Evolutionary conservation across 2,797 vertebrate genomes (phyloP).

Genomic region (Clarias platycephalus): DNA sequence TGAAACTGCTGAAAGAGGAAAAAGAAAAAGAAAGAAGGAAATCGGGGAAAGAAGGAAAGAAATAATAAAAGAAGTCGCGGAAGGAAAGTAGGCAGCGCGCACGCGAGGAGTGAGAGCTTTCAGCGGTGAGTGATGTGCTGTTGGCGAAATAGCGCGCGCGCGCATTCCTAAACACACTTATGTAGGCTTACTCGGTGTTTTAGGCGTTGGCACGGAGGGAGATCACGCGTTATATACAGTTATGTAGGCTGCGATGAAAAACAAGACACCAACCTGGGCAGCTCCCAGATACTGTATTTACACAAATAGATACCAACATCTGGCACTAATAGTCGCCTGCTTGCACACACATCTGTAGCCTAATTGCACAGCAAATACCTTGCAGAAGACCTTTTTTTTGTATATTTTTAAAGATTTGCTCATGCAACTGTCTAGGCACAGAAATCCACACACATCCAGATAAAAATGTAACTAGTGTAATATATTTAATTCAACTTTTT

Average conservation of each 20-base stretch:
- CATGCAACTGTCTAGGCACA: not conserved
- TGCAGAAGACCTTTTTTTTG: no score
- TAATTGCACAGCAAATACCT: not conserved
- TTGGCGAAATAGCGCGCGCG: not conserved
- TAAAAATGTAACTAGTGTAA: not conserved
- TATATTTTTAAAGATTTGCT: no score
- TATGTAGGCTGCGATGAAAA: not conserved
- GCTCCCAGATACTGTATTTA: no score
- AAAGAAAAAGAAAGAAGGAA: not conserved
- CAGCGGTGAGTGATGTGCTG: constrained; percentile 47
- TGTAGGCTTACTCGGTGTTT: not conserved
- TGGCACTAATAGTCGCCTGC: not conserved
- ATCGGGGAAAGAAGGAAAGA: not conserved
- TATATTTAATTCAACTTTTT: not conserved
- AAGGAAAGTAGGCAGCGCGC: constrained; percentile 32
- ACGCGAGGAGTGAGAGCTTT: constrained; percentile 13
- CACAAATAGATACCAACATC: not conserved
- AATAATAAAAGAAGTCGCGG: constrained; percentile 7
- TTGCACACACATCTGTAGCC: constrained; percentile 2
- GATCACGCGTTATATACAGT: not conserved
- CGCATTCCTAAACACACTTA: not conserved
- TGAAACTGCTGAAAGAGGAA: not conserved
- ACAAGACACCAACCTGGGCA: not conserved
- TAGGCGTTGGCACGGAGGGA: not conserved
- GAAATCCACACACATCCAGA: not conserved